These are phyloP conservation scores for Caiman crocodilus DNA, from an alignment of 2,797 vertebrate genomes.

Conservation along the genomic window DNA sequence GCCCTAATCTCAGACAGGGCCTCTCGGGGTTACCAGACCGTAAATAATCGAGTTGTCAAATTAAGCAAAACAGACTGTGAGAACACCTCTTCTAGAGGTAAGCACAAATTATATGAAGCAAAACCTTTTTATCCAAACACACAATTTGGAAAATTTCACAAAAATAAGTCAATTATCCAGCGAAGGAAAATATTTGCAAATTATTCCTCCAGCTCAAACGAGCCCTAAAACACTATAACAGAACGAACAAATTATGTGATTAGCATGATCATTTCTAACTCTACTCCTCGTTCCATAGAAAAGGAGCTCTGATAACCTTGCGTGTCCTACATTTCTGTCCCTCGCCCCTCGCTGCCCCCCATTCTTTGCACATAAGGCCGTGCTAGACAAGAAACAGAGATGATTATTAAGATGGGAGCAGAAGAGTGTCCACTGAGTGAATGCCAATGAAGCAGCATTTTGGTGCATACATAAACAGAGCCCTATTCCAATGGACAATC, in stretches of 20 bases:
- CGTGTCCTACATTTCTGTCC: conserved; percentile 27
- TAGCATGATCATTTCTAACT: background rate
- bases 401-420: conserved; percentile 74
- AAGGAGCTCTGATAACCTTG: conserved; percentile 48
- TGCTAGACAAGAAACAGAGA: conserved; percentile 67
- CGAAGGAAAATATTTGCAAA: background rate
- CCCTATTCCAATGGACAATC: conserved; percentile 42
- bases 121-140: background rate
- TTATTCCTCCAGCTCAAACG: background rate
- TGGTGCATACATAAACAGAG: conserved; percentile 20
- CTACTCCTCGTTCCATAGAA: background rate
- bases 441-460: conserved; percentile 65
- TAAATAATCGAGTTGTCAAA: background rate
- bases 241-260: conserved; percentile 9
- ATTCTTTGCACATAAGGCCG: conserved; percentile 35
- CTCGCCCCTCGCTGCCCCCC: conserved; percentile 28
- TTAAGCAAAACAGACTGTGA: background rate
- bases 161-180: background rate
- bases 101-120: background rate
- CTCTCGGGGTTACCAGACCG: background rate
- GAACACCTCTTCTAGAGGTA: background rate
- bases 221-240: conserved; percentile 13
- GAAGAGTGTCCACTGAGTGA: conserved; percentile 45
- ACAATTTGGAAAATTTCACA: background rate
- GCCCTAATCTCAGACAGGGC: background rate